A percentile compares a stretch with the other conserved stretches of the same genome.
These are phyloP conservation scores for Ailuropoda melanoleuca DNA, from an alignment of 2,113 vertebrate species.

Conservation along the genomic window DNA sequence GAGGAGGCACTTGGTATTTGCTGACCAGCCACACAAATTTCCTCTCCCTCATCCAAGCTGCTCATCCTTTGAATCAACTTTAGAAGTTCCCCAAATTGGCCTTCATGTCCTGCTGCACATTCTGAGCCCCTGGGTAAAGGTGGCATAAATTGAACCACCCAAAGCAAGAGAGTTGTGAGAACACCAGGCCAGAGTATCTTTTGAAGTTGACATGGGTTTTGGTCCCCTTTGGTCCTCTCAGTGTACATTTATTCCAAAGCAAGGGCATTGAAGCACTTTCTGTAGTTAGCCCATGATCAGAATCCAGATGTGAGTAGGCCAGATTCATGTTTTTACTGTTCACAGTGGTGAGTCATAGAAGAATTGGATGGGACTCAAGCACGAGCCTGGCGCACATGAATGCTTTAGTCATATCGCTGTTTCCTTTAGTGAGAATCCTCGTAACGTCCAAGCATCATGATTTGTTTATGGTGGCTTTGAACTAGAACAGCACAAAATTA, in stretches of 20 bases:
- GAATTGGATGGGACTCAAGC: not conserved
- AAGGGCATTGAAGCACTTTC: not conserved
- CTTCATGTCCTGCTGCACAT: not conserved
- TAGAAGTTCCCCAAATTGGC: not conserved
- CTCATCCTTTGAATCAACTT: not conserved
- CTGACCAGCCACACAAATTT: not conserved
- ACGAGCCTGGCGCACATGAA: not conserved
- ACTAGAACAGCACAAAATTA: constrained; percentile 12
- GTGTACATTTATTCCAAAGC: not conserved
- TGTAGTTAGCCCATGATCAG: not conserved
- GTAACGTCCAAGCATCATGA: not conserved
- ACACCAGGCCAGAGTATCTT: not conserved
- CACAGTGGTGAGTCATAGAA: not conserved
- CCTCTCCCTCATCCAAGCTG: not conserved
- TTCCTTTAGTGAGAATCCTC: constrained; percentile 37
- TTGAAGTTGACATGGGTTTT: not conserved
- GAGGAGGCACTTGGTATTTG: not conserved
- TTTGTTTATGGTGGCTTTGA: constrained; percentile 28
- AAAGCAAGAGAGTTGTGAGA: not conserved
- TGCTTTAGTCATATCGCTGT: not conserved
- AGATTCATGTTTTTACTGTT: not conserved
- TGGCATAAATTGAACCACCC: not conserved
- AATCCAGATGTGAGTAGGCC: not conserved
- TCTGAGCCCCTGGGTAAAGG: not conserved
- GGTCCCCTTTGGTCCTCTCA: not conserved